Evolutionary conservation across 2,113 vertebrate species (phyloP).

Genomic region (Tamias sibiricus): DNA sequence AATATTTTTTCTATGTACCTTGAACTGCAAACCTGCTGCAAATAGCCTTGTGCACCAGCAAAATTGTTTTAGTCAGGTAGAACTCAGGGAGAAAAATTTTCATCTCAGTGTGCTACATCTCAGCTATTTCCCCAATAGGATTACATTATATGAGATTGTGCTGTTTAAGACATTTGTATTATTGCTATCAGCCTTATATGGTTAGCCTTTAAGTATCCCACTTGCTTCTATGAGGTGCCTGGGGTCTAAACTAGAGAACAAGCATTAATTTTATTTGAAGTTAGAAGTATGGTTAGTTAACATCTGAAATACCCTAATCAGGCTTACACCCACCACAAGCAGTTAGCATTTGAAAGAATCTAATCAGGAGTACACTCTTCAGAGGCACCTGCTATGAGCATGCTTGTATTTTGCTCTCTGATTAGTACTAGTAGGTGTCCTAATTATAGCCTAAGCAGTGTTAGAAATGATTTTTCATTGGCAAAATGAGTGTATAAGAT

Average conservation of each 20-base stretch:
- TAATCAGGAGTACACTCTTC: slow-evolving; percentile 42
- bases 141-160: neutral
- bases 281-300: slow-evolving; percentile 58
- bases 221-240: neutral
- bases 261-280: slow-evolving; percentile 60
- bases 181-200: neutral
- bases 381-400: slow-evolving; percentile 34
- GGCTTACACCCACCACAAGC: slow-evolving; percentile 30
- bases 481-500: neutral
- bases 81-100: neutral
- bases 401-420: neutral
- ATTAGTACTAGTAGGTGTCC: slow-evolving; percentile 6
- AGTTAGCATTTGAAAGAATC: slow-evolving; percentile 70
- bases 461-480: slow-evolving; percentile 23
- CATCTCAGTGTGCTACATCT: neutral
- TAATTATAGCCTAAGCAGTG: slow-evolving; percentile 13
- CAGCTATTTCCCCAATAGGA: neutral
- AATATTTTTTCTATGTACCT: slow-evolving; percentile 4
- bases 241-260: slow-evolving; percentile 44
- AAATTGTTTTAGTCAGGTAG: slow-evolving; percentile 32
- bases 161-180: neutral
- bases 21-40: neutral
- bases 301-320: slow-evolving; percentile 71
- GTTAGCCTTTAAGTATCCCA: slow-evolving; percentile 31
- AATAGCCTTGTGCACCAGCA: neutral